Conservation (phyloP, 2,797 vertebrate species). For the Florisuga fusca region DNA sequence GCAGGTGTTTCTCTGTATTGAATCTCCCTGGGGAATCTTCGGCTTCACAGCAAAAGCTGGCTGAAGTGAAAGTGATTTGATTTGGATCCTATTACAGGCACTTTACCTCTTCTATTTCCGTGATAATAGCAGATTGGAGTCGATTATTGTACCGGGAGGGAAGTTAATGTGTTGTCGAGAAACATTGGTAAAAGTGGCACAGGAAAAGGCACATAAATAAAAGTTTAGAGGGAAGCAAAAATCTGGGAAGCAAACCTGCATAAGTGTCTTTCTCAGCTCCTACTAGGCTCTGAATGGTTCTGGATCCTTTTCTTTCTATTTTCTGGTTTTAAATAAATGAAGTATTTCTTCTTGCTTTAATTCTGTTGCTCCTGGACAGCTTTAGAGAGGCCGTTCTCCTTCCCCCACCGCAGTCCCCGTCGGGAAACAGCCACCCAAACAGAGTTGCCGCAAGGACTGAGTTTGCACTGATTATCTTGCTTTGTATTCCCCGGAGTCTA, state of each 20-base stretch:
- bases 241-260: constrained; percentile 36
- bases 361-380: not conserved
- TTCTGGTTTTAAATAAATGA: not conserved
- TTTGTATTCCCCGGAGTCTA: constrained; percentile 39
- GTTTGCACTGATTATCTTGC: constrained; percentile 35
- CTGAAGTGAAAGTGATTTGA: constrained; percentile 89
- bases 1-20: constrained; percentile 87
- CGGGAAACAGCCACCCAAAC: constrained; percentile 36
- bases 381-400: not conserved
- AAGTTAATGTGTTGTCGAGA: constrained; percentile 87
- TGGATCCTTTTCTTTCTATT: not conserved
- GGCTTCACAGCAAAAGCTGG: constrained; percentile 82
- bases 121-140: constrained; percentile 88
- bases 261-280: constrained; percentile 27
- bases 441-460: not conserved
- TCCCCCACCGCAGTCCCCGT: not conserved
- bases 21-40: constrained; percentile 83
- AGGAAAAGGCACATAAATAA: constrained; percentile 75
- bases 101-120: constrained; percentile 88
- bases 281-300: not conserved
- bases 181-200: constrained; percentile 80
- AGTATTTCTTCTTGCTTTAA: not conserved
- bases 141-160: constrained; percentile 87
- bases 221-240: constrained; percentile 74
- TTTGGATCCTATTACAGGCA: constrained; percentile 89